Evolutionary conservation across 2,888 invertebrate genomes (phyloP).

Genomic region (Phaonia tiefii): DNA sequence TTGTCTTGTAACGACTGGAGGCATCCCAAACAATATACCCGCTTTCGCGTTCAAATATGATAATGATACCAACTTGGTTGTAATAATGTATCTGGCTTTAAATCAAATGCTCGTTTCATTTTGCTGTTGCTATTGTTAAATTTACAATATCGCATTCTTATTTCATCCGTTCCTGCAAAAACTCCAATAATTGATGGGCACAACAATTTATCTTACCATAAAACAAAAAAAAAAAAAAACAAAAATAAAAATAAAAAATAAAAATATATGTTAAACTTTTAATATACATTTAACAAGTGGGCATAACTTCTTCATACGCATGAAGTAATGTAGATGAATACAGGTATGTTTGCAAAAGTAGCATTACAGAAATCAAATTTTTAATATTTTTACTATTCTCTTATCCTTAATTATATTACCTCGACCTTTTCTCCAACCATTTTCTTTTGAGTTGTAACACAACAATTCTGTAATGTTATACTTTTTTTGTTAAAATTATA

Average conservation of each 20-base stretch:
- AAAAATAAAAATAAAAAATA: too few species aligned
- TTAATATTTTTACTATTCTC: too few species aligned
- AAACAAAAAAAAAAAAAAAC: too few species aligned
- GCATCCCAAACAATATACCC: too few species aligned
- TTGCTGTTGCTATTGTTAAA: not conserved
- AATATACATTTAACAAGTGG: slow-evolving; percentile 46
- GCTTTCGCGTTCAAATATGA: slow-evolving; percentile 14
- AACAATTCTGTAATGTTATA: too few species aligned
- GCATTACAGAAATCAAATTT: too few species aligned
- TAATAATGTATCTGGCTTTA: slow-evolving; percentile 8
- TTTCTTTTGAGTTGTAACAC: too few species aligned
- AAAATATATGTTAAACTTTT: slow-evolving; percentile 54
- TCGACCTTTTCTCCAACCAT: too few species aligned
- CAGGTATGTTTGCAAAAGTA: too few species aligned
- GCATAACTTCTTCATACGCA: not conserved
- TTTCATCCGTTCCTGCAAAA: slow-evolving; percentile 10
- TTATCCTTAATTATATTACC: too few species aligned
- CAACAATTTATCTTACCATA: slow-evolving; percentile 50
- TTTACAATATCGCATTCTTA: slow-evolving; percentile 28
- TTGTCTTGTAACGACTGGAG: not conserved
- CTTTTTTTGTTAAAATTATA: too few species aligned
- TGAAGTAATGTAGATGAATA: too few species aligned
- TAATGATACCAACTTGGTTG: not conserved
- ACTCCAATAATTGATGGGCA: slow-evolving; percentile 52
- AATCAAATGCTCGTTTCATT: not conserved